Base-by-base conservation (phyloP, 2,888 invertebrate species). In the Oligia latruncula region DNA sequence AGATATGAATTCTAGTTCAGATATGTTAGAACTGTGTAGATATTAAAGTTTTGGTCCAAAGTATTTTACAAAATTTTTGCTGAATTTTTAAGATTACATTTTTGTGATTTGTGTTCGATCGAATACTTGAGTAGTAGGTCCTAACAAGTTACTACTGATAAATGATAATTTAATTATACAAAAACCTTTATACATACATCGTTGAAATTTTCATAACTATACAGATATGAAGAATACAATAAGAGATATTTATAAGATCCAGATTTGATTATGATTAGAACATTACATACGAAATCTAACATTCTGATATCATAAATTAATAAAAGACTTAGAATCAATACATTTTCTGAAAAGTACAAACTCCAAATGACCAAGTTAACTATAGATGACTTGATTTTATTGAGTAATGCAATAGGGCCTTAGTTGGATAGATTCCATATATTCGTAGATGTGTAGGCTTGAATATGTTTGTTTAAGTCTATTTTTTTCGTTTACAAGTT, bases 1-100 rank as follows among this genome's bases (percentile, higher is more conserved):
- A 95, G 96, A 96, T 96, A 96, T 96, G 95, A 93, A 92, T 91
- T 89, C 89, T 89, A 90, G 90, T 93, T 92, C 93, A 95, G 96
- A 96, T 96, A 96, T 96, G 96, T 94, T 92, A 86, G 87, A 94
- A 93, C 94, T 93, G 93, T 91, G 80, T 92, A 93, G 91, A 92
- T 92, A 93, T 93, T 91, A 91, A 91, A 88, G 86, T 92, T 93
- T 96, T 96, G 96, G 96, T 96, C 96, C 96, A 89, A 95, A 93
- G 86, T 90, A 84, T 79, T 90, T 87, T 88, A 89, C 83, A 88
- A 87, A 88, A 87, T 80, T 87, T 29, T 83, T 87, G 75, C 81
- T 23, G 65, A 65, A 23, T 5, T 67, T 81, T 70, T 65, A 72
- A 68, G 5, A 40, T 73, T 67, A 13, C 43, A 46, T 80, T 71